Percentiles rank a stretch among this genome's conserved stretches.
These are phyloP conservation scores for Eudemis profundana DNA, from an alignment of 2,888 invertebrate species.

Conservation along the genomic window DNA sequence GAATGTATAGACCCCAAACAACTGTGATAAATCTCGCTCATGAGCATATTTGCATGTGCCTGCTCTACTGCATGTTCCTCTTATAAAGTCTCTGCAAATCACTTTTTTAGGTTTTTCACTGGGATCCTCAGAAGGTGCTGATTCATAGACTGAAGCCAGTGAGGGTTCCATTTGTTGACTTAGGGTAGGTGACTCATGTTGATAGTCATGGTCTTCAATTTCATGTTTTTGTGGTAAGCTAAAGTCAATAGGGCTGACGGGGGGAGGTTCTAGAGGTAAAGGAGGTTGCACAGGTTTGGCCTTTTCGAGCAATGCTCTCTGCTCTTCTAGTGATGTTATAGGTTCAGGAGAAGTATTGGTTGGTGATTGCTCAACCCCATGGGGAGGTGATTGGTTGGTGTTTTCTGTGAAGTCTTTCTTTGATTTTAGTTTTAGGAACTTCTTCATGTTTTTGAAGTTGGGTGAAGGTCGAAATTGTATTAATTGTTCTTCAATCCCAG, in stretches of 20 bases:
- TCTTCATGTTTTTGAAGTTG: constrained; percentile 73
- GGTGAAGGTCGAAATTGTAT: constrained; percentile 67
- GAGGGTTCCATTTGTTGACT: background rate
- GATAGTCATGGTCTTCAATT: constrained; percentile 55
- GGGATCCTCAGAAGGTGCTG: background rate
- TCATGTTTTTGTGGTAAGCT: constrained; percentile 54
- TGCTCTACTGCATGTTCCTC: constrained; percentile 64
- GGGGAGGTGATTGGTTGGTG: constrained; percentile 37
- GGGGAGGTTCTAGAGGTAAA: constrained; percentile 59
- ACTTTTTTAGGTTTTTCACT: constrained; percentile 35
- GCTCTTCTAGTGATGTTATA: constrained; percentile 29
- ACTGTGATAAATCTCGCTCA: constrained; percentile 62
- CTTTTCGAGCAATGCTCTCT: constrained; percentile 32
- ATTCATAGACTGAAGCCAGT: background rate
- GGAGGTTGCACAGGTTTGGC: constrained; percentile 57
- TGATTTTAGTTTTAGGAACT: constrained; percentile 63
- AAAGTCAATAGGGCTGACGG: constrained; percentile 50
- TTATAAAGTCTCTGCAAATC: constrained; percentile 68
- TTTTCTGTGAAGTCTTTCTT: constrained; percentile 58
- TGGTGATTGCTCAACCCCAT: constrained; percentile 12
- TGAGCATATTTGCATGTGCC: constrained; percentile 64
- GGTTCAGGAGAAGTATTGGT: constrained; percentile 12
- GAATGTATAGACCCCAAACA: constrained; percentile 66
- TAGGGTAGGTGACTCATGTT: constrained; percentile 12
- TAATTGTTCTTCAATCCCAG: constrained; percentile 57